Conservation (phyloP, 2,113 vertebrate species). For the Nannobrachium achirus region DNA sequence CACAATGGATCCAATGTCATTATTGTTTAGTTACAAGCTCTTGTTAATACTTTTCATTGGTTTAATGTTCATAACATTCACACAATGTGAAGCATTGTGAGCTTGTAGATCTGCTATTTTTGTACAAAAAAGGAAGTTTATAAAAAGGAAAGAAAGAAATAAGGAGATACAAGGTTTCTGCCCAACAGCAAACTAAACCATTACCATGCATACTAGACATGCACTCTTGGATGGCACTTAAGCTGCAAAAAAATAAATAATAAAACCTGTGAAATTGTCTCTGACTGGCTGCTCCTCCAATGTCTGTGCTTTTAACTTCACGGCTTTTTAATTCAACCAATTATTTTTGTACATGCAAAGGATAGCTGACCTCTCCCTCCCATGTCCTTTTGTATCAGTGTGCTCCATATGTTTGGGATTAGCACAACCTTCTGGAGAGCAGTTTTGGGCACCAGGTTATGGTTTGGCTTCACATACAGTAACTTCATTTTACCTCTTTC, state of each 20-base stretch:
- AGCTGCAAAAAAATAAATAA: too few species aligned
- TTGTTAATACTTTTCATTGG: too few species aligned
- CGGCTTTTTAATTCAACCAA: slow-evolving; percentile 33
- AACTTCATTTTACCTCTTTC: slow-evolving; percentile 1
- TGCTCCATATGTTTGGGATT: slow-evolving; percentile 32
- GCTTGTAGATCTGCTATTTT: too few species aligned
- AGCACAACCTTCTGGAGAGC: slow-evolving; percentile 1
- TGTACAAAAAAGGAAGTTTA: too few species aligned
- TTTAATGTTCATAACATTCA: too few species aligned
- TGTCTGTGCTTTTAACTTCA: slow-evolving; percentile 50
- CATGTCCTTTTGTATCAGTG: slow-evolving; percentile 30
- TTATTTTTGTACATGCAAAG: slow-evolving; percentile 49
- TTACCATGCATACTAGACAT: slow-evolving; percentile 72
- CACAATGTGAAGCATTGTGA: too few species aligned
- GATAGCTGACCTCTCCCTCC: slow-evolving; percentile 40
- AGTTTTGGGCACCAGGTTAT: too few species aligned
- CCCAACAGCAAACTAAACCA: slow-evolving; percentile 6
- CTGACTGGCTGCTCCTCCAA: slow-evolving; percentile 29
- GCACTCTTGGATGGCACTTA: slow-evolving; percentile 63
- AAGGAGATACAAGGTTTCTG: too few species aligned
- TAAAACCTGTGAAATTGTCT: slow-evolving; percentile 77
- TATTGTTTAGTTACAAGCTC: too few species aligned
- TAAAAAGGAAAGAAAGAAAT: too few species aligned
- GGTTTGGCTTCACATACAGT: not conserved
- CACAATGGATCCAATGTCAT: too few species aligned